phyloP scores from a whole-genome alignment of 2,888 invertebrate genomes.

The Ectemnius continuus region DNA sequence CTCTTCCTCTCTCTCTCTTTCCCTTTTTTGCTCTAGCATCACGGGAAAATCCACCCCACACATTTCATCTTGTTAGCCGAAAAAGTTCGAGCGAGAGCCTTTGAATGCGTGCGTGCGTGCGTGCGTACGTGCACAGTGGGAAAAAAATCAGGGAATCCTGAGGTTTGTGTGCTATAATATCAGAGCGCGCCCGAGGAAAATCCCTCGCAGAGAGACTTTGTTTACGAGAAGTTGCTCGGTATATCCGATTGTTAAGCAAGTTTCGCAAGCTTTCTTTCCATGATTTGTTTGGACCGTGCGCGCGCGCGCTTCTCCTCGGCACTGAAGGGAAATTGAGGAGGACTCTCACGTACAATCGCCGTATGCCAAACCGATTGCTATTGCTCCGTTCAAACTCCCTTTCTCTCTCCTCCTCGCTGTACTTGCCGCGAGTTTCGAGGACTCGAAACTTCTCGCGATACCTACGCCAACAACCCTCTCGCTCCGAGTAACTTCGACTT shows the following conservation, averaged over 20 bases:
- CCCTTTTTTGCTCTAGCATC: too few species aligned
- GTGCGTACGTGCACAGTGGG: too few species aligned
- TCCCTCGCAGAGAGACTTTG: slow-evolving; percentile 43
- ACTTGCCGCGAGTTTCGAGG: slow-evolving; percentile 42
- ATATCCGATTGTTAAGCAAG: slow-evolving; percentile 42
- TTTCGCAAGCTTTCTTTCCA: slow-evolving; percentile 18
- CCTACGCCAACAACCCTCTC: slow-evolving; percentile 24
- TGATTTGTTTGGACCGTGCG: too few species aligned
- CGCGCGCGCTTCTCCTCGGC: slow-evolving; percentile 37
- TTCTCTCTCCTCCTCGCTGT: neutral
- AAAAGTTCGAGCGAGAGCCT: too few species aligned
- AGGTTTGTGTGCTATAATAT: neutral
- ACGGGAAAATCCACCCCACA: too few species aligned
- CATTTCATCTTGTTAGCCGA: too few species aligned
- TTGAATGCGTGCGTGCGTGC: too few species aligned
- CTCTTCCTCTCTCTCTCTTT: too few species aligned
- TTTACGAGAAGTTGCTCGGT: slow-evolving; percentile 39
- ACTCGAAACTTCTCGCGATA: slow-evolving; percentile 40
- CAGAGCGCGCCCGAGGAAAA: slow-evolving; percentile 29
- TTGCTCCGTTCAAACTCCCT: slow-evolving; percentile 26
- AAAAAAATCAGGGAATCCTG: too few species aligned
- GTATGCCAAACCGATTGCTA: slow-evolving; percentile 51
- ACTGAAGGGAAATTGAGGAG: slow-evolving; percentile 23
- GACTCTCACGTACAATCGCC: slow-evolving; percentile 42
- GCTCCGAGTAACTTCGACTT: neutral